A percentile compares a stretch with the other conserved stretches of the same genome.
These are phyloP conservation scores for Isoperla grammatica DNA, from an alignment of 2,888 invertebrate genomes.

Conservation along the genomic window DNA sequence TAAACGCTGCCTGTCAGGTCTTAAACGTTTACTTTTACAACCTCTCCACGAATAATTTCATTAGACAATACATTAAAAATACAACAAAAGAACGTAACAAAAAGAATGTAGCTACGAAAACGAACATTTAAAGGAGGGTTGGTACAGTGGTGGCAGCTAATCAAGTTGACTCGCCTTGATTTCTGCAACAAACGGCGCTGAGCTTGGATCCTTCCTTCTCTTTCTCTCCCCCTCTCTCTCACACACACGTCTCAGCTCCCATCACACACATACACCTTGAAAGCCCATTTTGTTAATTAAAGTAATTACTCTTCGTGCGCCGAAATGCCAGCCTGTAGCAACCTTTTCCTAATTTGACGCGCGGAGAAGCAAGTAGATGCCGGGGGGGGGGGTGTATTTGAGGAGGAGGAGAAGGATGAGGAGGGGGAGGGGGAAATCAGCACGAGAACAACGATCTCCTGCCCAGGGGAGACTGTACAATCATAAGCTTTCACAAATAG, in stretches of 20 bases:
- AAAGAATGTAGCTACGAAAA: neutral
- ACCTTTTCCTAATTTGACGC: conserved; percentile 50
- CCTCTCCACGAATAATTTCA: conserved; percentile 1
- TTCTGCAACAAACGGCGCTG: neutral
- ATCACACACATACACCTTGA: conserved; percentile 28
- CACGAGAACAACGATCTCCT: conserved; percentile 15
- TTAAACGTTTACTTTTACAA: too few species aligned
- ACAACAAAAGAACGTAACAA: conserved; percentile 4
- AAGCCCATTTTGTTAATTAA: conserved; percentile 49
- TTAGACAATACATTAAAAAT: conserved; percentile 1
- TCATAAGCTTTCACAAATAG: conserved; percentile 17
- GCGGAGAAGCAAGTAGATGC: conserved; percentile 41
- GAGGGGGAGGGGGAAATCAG: conserved; percentile 23
- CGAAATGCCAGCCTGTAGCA: conserved; percentile 43
- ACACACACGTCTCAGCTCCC: neutral
- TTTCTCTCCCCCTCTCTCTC: conserved; percentile 10
- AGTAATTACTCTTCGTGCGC: conserved; percentile 49
- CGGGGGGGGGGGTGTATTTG: conserved; percentile 31
- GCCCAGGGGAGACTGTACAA: conserved; percentile 10
- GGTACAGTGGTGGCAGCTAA: conserved; percentile 1
- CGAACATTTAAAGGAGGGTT: too few species aligned
- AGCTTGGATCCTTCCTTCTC: conserved; percentile 3
- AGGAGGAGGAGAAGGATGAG: conserved; percentile 29
- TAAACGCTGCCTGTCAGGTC: too few species aligned
- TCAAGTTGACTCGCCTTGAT: conserved; percentile 10